Conservation (phyloP, 2,113 vertebrate species). For the Nothobranchius furzeri region DNA sequence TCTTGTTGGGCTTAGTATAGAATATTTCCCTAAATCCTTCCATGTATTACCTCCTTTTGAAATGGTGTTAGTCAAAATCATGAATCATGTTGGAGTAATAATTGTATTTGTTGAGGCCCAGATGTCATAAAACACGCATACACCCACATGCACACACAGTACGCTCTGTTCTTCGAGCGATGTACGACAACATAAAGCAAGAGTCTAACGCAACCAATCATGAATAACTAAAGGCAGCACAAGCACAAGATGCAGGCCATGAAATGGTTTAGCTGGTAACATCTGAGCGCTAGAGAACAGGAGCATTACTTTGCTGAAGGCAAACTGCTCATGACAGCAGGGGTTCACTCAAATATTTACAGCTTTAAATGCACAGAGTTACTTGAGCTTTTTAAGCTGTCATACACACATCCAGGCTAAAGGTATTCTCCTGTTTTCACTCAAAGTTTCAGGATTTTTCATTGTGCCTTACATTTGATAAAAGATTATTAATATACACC, state of each 20-base stretch:
- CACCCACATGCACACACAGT: too few species aligned
- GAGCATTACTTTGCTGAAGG: conserved; percentile 35
- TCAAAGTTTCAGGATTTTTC: background rate
- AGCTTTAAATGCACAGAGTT: conserved; percentile 61
- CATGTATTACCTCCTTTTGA: conserved; percentile 32
- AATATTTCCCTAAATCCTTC: conserved; percentile 29
- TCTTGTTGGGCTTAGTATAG: conserved; percentile 17
- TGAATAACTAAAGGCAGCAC: conserved; percentile 68
- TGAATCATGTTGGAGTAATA: background rate
- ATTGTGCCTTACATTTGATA: background rate
- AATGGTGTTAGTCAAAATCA: conserved; percentile 12
- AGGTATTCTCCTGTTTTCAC: conserved; percentile 12
- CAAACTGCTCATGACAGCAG: conserved; percentile 50
- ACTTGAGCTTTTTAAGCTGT: conserved; percentile 25
- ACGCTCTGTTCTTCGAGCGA: background rate
- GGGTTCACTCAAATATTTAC: conserved; percentile 70
- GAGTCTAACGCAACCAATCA: conserved; percentile 61
- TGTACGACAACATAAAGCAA: conserved; percentile 26
- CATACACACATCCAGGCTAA: conserved; percentile 9
- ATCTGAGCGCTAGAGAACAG: conserved; percentile 52
- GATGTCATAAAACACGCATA: background rate
- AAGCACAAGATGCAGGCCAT: conserved; percentile 36
- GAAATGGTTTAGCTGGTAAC: conserved; percentile 52
- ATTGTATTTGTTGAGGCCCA: background rate
- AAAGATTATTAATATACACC: conserved; percentile 3